Evolutionary conservation across 1,140 invertebrate genomes (phyloP).

Genomic region (Homarus americanus): DNA sequence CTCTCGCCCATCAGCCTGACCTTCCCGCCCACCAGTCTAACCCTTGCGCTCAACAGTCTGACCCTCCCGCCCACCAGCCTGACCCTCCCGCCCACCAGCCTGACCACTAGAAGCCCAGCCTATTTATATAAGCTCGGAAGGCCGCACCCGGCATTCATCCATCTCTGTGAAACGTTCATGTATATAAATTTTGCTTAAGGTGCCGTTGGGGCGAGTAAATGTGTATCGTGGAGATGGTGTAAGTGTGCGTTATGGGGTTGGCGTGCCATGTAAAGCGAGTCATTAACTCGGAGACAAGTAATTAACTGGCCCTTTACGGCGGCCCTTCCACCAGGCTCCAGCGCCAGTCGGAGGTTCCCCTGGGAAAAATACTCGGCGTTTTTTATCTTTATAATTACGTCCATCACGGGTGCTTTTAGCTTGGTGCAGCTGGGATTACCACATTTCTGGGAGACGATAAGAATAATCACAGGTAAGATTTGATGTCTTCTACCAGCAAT

Average conservation of each 20-base stretch:
- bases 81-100: no score
- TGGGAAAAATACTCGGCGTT: conserved; percentile 12
- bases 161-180: not conserved
- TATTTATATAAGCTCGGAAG: no score
- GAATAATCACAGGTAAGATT: no score
- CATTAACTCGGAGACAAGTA: conserved; percentile 47
- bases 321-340: not conserved
- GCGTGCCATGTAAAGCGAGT: conserved; percentile 23
- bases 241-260: conserved; percentile 34
- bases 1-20: no score
- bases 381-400: conserved; percentile 19
- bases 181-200: conserved; percentile 17
- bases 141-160: not conserved
- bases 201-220: conserved; percentile 14
- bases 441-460: no score
- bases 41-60: no score
- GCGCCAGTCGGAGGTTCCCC: not conserved
- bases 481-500: no score
- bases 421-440: not conserved
- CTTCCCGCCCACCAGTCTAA: no score
- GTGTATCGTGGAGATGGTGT: conserved; percentile 20
- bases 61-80: no score
- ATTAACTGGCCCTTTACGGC: conserved; percentile 43
- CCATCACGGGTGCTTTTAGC: not conserved
- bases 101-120: no score